phyloP scores from a whole-genome alignment of 1,140 invertebrate genomes.

The Formica selysi region DNA sequence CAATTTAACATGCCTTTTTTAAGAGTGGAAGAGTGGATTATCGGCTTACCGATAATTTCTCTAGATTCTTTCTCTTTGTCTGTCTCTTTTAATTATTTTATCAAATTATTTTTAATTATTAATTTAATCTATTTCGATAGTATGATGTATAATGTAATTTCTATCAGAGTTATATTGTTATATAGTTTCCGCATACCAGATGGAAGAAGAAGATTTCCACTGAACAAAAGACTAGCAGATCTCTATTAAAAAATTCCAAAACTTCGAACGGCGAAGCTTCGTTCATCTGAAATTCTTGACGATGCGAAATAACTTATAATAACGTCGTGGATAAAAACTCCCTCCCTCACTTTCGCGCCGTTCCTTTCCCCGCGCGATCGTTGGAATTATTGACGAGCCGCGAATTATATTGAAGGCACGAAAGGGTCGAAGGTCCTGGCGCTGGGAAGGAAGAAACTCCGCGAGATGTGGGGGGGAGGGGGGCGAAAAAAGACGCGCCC shows the following conservation, averaged over 20 bases:
- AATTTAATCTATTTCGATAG: neutral
- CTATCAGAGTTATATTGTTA: neutral
- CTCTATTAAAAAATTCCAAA: constrained; percentile 61
- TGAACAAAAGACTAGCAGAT: constrained; percentile 5
- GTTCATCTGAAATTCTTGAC: constrained; percentile 69
- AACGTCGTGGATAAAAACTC: constrained; percentile 61
- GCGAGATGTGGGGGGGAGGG: neutral
- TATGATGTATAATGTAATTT: constrained; percentile 9
- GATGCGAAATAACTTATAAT: constrained; percentile 57
- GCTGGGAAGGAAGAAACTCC: neutral
- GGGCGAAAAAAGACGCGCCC: neutral
- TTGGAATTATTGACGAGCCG: constrained; percentile 68
- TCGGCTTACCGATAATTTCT: constrained; percentile 9
- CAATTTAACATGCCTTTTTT: too few relatives aligned
- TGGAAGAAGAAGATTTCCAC: neutral
- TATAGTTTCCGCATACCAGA: constrained; percentile 2
- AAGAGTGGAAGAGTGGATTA: too few relatives aligned
- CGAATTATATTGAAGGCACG: constrained; percentile 37
- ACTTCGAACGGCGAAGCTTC: constrained; percentile 29
- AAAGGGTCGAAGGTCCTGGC: constrained; percentile 44
- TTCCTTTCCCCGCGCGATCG: constrained; percentile 40
- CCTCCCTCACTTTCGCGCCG: neutral
- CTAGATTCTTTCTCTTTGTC: neutral
- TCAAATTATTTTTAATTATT: neutral
- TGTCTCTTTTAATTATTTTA: neutral